These are phyloP conservation scores for Stegodyphus dumicola DNA, from an alignment of 1,140 invertebrate species.

Conservation along the genomic window DNA sequence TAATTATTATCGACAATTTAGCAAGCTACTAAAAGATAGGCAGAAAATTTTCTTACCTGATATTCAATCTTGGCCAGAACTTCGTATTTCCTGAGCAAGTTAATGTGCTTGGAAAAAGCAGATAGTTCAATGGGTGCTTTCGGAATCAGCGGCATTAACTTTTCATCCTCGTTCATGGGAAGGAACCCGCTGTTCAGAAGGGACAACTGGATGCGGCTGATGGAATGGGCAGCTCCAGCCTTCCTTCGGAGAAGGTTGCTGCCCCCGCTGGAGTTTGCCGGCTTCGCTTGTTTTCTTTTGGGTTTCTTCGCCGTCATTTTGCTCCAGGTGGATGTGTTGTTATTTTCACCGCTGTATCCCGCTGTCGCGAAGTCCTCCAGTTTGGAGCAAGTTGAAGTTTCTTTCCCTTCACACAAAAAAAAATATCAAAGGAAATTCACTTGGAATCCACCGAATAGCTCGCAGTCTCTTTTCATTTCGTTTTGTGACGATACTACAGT, in stretches of 20 bases:
- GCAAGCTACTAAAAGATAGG: too few species aligned
- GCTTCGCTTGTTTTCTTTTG: background rate
- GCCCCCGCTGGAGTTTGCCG: background rate
- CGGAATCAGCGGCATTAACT: constrained; percentile 57
- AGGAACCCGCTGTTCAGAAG: constrained; percentile 62
- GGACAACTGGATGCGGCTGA: constrained; percentile 63
- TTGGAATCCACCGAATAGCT: too few species aligned
- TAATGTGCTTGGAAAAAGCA: constrained; percentile 57
- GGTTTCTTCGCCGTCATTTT: background rate
- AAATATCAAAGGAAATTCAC: too few species aligned
- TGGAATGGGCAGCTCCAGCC: background rate
- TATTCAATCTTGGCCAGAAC: constrained; percentile 63
- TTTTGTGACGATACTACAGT: too few species aligned
- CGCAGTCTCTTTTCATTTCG: too few species aligned
- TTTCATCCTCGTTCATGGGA: constrained; percentile 54
- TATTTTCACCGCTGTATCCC: background rate
- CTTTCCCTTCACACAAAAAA: too few species aligned
- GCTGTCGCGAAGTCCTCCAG: background rate
- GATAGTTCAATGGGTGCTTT: constrained; percentile 58
- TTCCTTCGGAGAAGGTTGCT: background rate
- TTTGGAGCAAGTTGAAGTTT: background rate
- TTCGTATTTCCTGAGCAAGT: constrained; percentile 62
- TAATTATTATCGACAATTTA: too few species aligned
- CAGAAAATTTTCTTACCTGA: constrained; percentile 45
- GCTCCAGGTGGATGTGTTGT: background rate